These are phyloP conservation scores for Laupala kohalensis DNA, from an alignment of 1,140 invertebrate genomes.

Conservation along the genomic window DNA sequence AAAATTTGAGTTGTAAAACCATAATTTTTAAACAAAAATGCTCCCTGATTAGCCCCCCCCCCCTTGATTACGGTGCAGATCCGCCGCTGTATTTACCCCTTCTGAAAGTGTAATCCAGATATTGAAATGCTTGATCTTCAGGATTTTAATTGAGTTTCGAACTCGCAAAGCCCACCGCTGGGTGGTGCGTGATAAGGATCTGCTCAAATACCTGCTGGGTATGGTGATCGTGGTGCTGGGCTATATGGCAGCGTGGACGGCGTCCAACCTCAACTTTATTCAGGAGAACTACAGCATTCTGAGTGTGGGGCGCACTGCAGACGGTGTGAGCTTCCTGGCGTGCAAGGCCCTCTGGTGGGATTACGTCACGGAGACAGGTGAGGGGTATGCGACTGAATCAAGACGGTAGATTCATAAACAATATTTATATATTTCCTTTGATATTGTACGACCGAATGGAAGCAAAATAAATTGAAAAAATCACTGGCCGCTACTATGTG, in stretches of 20 bases:
- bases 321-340: constrained; percentile 39
- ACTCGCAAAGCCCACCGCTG: constrained; percentile 83
- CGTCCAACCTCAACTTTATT: constrained; percentile 43
- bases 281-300: constrained; percentile 36
- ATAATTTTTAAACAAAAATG: too few species aligned
- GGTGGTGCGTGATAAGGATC: constrained; percentile 71
- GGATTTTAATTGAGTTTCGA: constrained; percentile 52
- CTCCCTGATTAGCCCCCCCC: too few species aligned
- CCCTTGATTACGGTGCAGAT: too few species aligned
- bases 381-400: too few species aligned
- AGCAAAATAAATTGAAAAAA: too few species aligned
- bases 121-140: constrained; percentile 18
- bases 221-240: constrained; percentile 65
- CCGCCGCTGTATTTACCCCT: too few species aligned
- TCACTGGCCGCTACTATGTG: too few species aligned
- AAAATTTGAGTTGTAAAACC: too few species aligned
- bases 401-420: too few species aligned
- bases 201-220: constrained; percentile 61
- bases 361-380: constrained; percentile 67
- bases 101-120: too few species aligned
- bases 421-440: too few species aligned
- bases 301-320: constrained; percentile 29
- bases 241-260: constrained; percentile 78
- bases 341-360: constrained; percentile 80
- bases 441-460: too few species aligned